Evolutionary conservation across 2,888 invertebrate species (phyloP).

Genomic region (Chymomyza procnemis): DNA sequence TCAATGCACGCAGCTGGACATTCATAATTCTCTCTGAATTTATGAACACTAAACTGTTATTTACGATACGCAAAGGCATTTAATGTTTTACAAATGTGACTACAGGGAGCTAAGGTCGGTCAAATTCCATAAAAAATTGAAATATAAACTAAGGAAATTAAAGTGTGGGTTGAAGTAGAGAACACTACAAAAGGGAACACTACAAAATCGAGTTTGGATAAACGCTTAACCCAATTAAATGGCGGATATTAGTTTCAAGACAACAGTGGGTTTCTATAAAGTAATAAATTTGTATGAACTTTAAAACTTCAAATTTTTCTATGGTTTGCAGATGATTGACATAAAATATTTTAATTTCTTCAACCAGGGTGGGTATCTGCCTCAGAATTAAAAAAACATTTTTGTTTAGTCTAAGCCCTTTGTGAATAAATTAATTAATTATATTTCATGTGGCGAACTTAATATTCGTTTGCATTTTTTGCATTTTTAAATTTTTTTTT

Average conservation of each 20-base stretch:
- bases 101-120: constrained; percentile 46
- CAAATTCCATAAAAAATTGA: constrained; percentile 30
- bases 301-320: too few relatives aligned
- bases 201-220: not conserved
- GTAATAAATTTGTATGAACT: too few relatives aligned
- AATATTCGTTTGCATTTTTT: too few relatives aligned
- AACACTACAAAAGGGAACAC: not conserved
- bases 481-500: too few relatives aligned
- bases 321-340: too few relatives aligned
- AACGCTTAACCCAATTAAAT: not conserved
- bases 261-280: too few relatives aligned
- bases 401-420: too few relatives aligned
- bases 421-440: too few relatives aligned
- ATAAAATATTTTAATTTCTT: too few relatives aligned
- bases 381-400: too few relatives aligned
- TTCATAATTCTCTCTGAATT: constrained; percentile 76
- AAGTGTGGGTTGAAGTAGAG: constrained; percentile 19
- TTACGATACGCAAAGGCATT: constrained; percentile 75
- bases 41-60: constrained; percentile 76
- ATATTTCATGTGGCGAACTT: too few relatives aligned
- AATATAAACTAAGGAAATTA: constrained; percentile 36
- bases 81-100: constrained; percentile 67
- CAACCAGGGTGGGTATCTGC: too few relatives aligned
- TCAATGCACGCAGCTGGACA: constrained; percentile 47
- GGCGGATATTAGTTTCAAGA: constrained; percentile 34